phyloP scores from a whole-genome alignment of 2,888 invertebrate species.

The Tuberolachnus salignus region DNA sequence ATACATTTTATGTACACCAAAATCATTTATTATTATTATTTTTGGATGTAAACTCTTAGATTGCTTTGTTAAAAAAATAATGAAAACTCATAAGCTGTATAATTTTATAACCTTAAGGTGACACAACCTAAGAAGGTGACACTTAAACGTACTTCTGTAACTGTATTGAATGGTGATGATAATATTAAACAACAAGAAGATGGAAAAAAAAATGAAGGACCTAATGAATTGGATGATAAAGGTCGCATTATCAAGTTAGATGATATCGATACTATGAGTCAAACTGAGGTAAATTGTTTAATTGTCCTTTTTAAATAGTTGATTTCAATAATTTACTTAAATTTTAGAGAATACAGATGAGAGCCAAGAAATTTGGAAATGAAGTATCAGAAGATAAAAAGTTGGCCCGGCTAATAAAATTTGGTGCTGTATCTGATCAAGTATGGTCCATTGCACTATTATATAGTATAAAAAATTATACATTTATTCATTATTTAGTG shows the following conservation, averaged over 20 bases:
- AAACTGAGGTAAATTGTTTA: constrained; percentile 33
- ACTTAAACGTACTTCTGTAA: constrained; percentile 57
- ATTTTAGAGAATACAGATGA: constrained; percentile 71
- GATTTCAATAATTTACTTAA: constrained; percentile 42
- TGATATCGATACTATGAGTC: constrained; percentile 36
- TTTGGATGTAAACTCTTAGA: no score
- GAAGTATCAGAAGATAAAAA: constrained; percentile 59
- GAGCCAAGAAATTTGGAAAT: constrained; percentile 80
- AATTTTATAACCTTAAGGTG: constrained; percentile 57
- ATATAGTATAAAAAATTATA: no score
- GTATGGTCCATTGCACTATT: no score
- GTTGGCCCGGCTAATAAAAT: constrained; percentile 60
- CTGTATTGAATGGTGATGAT: constrained; percentile 57
- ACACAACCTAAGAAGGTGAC: constrained; percentile 59
- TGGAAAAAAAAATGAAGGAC: constrained; percentile 50
- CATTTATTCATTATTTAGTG: no score
- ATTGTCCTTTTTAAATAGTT: constrained; percentile 28
- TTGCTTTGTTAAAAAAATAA: background rate
- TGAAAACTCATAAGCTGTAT: background rate
- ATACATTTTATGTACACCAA: no score
- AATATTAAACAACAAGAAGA: constrained; percentile 61
- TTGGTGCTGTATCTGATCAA: constrained; percentile 62
- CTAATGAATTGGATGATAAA: constrained; percentile 24
- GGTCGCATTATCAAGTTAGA: constrained; percentile 52
- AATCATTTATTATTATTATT: no score